Evolutionary conservation across 2,797 vertebrate genomes (phyloP), one percentile per base, ranked within the genome.

Genomic region (Mormyrus proboscirostris): DNA sequence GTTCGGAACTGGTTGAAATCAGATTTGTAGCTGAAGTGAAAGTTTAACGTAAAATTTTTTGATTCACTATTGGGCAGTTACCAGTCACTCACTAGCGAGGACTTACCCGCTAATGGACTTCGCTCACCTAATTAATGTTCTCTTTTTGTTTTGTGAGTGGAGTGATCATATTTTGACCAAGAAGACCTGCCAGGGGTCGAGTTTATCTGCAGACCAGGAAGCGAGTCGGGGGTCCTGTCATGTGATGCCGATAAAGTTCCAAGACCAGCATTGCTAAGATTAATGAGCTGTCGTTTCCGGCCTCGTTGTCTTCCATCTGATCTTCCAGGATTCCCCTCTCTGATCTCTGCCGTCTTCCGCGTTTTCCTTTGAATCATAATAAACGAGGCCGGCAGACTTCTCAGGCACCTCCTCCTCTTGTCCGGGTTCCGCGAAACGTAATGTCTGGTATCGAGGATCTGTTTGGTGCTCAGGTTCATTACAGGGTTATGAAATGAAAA

Each of bases 211-310:
- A 85, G 47, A 51, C 49, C 51, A 14, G 51, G 85, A 33, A 86
- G 51, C 47, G 2, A 25, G 25, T 3, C 3, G 25, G 51, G 25
- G 12, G 51, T 16, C 51, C 85, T 55, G 14, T 86, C 84, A 25
- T 50, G 19, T 84, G 50, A 22, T 82, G 47, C 47, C 8, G 53
- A 51, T 88, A 62, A 50, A 83, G 59, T 51, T 88, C 49, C 50
- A 49, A 55, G 25, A 65, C 83, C 53, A 8, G 55, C 53, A 53
- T 47, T 12, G 41, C 51, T 87, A 69, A 88, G 69, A 90, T 88
- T 86, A 86, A 91, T 89, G 12, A 19, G 41, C 89, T 33, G 53
- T 51, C 10, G 16, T 41, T 87, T 47, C 87, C 25, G 25, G 41
- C 41, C 83, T 65, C 38, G 44, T 22, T 25, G 59, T 65, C 76